Evolutionary conservation across 2,888 invertebrate genomes (phyloP).

Genomic region (Xestia sexstrigata): DNA sequence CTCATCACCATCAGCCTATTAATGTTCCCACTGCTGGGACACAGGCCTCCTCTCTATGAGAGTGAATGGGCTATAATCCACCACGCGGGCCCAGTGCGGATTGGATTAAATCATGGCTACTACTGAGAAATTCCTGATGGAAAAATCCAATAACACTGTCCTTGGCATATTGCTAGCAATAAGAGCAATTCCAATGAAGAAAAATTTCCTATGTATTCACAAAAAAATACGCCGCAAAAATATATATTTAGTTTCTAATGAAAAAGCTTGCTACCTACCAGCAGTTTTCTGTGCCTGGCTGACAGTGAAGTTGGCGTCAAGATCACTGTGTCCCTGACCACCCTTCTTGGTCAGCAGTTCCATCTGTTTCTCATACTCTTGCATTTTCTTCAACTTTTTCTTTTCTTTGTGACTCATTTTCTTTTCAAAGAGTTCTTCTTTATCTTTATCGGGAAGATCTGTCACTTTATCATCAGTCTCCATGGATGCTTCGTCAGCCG

Average conservation of each 20-base stretch:
- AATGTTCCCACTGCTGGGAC: too few species aligned
- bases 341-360: constrained; percentile 96
- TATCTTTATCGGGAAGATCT: constrained; percentile 72
- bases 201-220: neutral
- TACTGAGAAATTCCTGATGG: neutral
- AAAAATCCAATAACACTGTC: neutral
- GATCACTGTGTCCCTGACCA: constrained; percentile 96
- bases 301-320: constrained; percentile 98
- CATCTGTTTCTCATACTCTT: constrained; percentile 97
- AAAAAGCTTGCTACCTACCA: constrained; percentile 77
- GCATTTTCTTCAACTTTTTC: constrained; percentile 96
- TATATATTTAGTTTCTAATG: neutral
- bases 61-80: too few species aligned
- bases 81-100: too few species aligned
- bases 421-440: constrained; percentile 90
- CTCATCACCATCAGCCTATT: too few species aligned
- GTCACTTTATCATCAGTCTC: constrained; percentile 77
- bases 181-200: neutral
- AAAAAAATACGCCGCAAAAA: too few species aligned
- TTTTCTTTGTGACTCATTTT: constrained; percentile 97
- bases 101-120: too few species aligned
- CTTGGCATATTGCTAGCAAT: neutral
- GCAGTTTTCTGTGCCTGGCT: constrained; percentile 95
- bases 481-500: constrained; percentile 72
- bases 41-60: too few species aligned